Evolutionary conservation across 2,888 invertebrate genomes (phyloP).

Genomic region (Tipula unca): DNA sequence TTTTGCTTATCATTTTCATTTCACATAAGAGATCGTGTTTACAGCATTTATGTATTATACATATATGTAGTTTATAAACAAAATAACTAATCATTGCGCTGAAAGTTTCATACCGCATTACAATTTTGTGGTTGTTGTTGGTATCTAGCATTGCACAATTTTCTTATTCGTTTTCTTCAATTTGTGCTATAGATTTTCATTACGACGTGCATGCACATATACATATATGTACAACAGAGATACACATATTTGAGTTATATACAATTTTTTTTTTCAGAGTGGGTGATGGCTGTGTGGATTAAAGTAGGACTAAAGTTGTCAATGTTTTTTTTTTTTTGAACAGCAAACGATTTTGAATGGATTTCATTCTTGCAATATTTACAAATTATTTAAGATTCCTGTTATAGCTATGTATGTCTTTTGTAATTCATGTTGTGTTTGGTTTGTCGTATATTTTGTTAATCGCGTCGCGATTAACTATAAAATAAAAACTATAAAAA

Average conservation of each 20-base stretch:
- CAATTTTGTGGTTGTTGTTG: neutral
- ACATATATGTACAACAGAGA: neutral
- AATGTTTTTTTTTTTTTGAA: neutral
- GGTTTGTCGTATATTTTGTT: neutral
- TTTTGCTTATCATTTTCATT: neutral
- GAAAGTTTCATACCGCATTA: neutral
- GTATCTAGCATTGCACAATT: neutral
- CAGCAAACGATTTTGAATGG: neutral
- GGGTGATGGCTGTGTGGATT: neutral
- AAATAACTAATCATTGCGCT: neutral
- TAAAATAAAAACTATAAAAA: neutral
- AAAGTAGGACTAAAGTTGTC: constrained; percentile 8
- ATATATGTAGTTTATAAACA: neutral
- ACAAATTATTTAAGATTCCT: constrained; percentile 1
- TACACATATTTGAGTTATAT: neutral
- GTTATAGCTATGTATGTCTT: neutral
- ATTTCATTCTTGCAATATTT: neutral
- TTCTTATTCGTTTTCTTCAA: neutral
- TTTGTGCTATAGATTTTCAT: neutral
- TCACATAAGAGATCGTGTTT: neutral
- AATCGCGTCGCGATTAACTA: neutral
- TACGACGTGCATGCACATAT: neutral
- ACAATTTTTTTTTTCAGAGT: neutral
- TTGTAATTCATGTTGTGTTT: neutral
- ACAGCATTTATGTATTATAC: neutral